Percentiles rank a stretch among this genome's conserved stretches.
Evolutionary conservation across 2,888 invertebrate species (phyloP).

Genomic region (Bombyx huttoni): DNA sequence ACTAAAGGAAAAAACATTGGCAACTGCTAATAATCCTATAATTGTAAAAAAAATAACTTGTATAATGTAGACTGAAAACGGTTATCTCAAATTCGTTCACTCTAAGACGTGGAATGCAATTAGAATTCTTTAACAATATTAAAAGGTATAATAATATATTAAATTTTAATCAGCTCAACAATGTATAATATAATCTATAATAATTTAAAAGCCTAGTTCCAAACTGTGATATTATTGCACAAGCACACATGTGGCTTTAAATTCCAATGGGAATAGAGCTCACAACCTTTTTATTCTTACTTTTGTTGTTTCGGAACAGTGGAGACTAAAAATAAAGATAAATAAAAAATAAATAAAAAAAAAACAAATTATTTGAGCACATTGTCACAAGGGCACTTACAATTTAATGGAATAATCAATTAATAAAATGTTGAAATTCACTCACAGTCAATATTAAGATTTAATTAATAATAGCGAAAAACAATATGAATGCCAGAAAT

Average conservation of each 20-base stretch:
- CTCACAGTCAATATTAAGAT: slow-evolving; percentile 33
- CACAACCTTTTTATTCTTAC: slow-evolving; percentile 65
- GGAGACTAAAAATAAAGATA: slow-evolving; percentile 53
- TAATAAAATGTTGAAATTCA: slow-evolving; percentile 29
- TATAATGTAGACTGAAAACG: slow-evolving; percentile 72
- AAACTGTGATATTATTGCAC: slow-evolving; percentile 75
- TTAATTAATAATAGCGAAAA: slow-evolving; percentile 27
- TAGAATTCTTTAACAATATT: slow-evolving; percentile 74
- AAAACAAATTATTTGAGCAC: slow-evolving; percentile 37
- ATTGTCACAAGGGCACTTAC: slow-evolving; percentile 33
- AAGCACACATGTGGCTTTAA: slow-evolving; percentile 72
- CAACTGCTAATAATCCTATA: slow-evolving; percentile 72
- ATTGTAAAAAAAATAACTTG: slow-evolving; percentile 70
- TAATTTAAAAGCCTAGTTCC: slow-evolving; percentile 74
- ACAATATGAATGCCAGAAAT: slow-evolving; percentile 36
- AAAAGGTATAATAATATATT: slow-evolving; percentile 75
- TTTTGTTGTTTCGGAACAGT: slow-evolving; percentile 51
- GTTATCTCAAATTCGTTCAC: slow-evolving; percentile 72
- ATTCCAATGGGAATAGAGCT: slow-evolving; percentile 70
- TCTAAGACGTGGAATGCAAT: slow-evolving; percentile 73
- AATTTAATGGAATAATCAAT: slow-evolving; percentile 36
- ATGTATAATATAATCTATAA: slow-evolving; percentile 74
- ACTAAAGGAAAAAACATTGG: slow-evolving; percentile 80
- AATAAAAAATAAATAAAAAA: slow-evolving; percentile 28
- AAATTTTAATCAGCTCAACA: slow-evolving; percentile 76